Conservation (phyloP, 2,113 vertebrate genomes). For the Pipra filicauda region DNA sequence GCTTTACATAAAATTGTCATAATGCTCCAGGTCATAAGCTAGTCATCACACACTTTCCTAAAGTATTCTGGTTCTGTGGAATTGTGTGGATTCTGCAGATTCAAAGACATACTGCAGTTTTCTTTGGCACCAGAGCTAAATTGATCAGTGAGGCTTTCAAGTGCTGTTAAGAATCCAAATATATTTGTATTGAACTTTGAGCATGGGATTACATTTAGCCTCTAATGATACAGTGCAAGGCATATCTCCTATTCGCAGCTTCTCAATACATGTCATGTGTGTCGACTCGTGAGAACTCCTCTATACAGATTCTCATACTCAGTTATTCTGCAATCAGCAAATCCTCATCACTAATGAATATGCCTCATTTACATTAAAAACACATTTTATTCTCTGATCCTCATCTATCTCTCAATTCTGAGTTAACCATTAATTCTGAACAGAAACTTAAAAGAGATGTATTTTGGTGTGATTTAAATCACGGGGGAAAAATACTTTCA, state of each 20-base stretch:
- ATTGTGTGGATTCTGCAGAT: not conserved
- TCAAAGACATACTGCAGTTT: not conserved
- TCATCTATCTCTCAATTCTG: not conserved
- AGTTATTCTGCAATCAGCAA: not conserved
- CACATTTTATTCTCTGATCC: not conserved
- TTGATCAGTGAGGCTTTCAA: not conserved
- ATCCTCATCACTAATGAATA: not conserved
- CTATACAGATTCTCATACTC: not conserved
- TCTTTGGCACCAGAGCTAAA: not conserved
- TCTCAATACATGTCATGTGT: not conserved
- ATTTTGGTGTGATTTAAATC: not conserved
- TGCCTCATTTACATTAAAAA: not conserved
- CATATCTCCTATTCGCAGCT: not conserved
- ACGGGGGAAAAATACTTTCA: fast-evolving
- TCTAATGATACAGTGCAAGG: fast-evolving
- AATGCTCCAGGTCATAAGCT: not conserved
- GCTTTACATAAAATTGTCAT: not conserved
- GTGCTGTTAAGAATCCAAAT: not conserved
- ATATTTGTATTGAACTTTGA: not conserved
- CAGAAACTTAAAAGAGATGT: not conserved
- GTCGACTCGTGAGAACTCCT: not conserved
- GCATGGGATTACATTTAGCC: not conserved
- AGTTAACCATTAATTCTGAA: not conserved
- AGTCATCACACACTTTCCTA: not conserved
- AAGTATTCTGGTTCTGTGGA: not conserved